Percentiles rank a stretch among this genome's conserved stretches.
Conservation (phyloP, 2,113 vertebrate genomes). For the Podarcis cretensis region DNA sequence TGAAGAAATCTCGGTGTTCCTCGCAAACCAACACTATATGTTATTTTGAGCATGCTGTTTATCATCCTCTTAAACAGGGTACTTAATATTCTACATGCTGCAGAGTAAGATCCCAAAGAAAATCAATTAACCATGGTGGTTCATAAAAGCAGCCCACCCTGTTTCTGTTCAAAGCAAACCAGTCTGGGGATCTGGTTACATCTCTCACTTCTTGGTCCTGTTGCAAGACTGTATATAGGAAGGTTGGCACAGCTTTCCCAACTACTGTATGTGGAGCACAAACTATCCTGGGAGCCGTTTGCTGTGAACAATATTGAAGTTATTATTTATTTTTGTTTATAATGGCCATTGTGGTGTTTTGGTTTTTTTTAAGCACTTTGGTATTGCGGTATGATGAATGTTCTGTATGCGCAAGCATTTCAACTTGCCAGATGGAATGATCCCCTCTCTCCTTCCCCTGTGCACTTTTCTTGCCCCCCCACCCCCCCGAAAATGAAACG, state of each 20-base stretch:
- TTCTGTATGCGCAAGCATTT: no score
- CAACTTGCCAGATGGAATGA: no score
- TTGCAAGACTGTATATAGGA: background rate
- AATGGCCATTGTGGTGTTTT: background rate
- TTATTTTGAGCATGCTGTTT: background rate
- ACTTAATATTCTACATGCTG: background rate
- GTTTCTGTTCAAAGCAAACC: background rate
- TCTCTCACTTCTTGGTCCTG: background rate
- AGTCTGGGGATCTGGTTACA: background rate
- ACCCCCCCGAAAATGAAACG: no score
- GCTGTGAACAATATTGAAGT: background rate
- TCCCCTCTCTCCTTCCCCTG: no score
- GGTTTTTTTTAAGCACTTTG: no score
- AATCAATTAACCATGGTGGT: conserved; percentile 1
- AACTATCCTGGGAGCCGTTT: background rate
- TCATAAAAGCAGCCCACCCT: conserved; percentile 4
- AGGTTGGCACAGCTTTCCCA: no score
- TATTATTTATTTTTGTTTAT: background rate
- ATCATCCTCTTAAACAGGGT: background rate
- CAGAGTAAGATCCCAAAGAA: background rate
- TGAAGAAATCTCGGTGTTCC: background rate
- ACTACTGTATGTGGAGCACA: background rate
- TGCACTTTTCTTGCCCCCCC: no score
- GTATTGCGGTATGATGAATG: no score
- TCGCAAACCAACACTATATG: background rate